Evolutionary conservation across 1,140 invertebrate genomes (phyloP), one percentile per base, ranked within the genome.

Genomic region (Cyclargus thomasi): DNA sequence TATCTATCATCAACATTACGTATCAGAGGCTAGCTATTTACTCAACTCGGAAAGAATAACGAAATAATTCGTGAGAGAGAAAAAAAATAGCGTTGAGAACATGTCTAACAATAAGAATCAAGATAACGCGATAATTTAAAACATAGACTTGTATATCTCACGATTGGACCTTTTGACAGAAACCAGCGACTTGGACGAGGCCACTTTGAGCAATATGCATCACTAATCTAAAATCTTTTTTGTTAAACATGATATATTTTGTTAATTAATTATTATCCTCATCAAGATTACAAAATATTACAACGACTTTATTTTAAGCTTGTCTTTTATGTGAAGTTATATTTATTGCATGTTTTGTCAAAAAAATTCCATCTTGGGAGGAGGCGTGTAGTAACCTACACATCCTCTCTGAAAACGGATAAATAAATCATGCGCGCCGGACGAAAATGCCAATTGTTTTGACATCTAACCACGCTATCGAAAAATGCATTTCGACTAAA

Each of bases 51-150:
- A 77, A 76, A 65, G 67, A 74, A 75, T 73, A 65, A 64, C 68
- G 68, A 77, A 75, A 75, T 76, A 71, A 75, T 74, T 72, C 75
- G 78, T 82, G 80, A 73, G 78, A 80, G 29, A 69, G 70, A 75
- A 73, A 78, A 81, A 79, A 80, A 76, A 62, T 53, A 62, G 57
- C 76, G 79, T 79, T 82, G 78, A 78, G 55, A 63, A 64, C 53
- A 62, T 53, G 39, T 67, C 23, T 23, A 72, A 76, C 75, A 79
- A 77, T 76, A 74, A 76, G 70, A 70, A 68, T 70, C 64, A 55
- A 74, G 73, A 76, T 76, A 72, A 68, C 20, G 68, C 64, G 69
- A 73, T 75, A 73, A 72, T 63, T 59, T 59, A 7, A 59, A 59
- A 20, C 55, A 59, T 59, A 59, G 55, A 59, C 55, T 39, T 63